Base-by-base conservation (phyloP, 2,113 vertebrate species). In the Callipepla squamata region DNA sequence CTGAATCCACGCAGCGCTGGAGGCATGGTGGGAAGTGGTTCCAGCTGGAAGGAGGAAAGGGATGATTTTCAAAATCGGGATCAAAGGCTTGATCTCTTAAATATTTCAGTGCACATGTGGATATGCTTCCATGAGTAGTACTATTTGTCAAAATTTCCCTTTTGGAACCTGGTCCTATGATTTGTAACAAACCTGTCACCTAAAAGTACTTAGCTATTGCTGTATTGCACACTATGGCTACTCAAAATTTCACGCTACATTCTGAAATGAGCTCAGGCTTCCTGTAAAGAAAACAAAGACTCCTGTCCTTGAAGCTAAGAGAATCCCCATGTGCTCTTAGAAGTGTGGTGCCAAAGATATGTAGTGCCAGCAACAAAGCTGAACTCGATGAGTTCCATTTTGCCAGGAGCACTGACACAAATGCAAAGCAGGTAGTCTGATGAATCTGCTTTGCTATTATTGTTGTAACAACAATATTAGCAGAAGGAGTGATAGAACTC, bases 371-470 rank as follows among this genome's bases (percentile, higher is more conserved):
- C 77, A 84, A 72, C 83, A 79, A 70, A 92, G 66, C 63, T 80
- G 85, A 92, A 91, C 53, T 45, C 74, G 57, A 51, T 9, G n/a
- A 78, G 65, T 89, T 93, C 70, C 66, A 40, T 91, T 89, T 94
- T 94, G 85, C 87, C 87, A 91, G 80, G 38, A 92, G 62, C 70
- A 47, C 19, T 51, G 48, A 87, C 79, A 92, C 58, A 87, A 77
- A 72, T 76, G 59, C 65, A 85, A 89, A 84, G 48, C 68, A 85
- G 66, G 58, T 68, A 66, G 30, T 67, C 85, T 73, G 85, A 69
- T 87, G 44, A 73, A 85, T 87, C 40, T 92, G n/a, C 44, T 81
- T 65, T 84, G 70, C 62, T 85, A 22, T 74, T 90, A 7, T 13
- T 51, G 14, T 62, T 70, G 17, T 57, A 79, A 65, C 28, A 92